Conservation (phyloP, 1,140 invertebrate genomes). For the Heliothis subflexa region DNA sequence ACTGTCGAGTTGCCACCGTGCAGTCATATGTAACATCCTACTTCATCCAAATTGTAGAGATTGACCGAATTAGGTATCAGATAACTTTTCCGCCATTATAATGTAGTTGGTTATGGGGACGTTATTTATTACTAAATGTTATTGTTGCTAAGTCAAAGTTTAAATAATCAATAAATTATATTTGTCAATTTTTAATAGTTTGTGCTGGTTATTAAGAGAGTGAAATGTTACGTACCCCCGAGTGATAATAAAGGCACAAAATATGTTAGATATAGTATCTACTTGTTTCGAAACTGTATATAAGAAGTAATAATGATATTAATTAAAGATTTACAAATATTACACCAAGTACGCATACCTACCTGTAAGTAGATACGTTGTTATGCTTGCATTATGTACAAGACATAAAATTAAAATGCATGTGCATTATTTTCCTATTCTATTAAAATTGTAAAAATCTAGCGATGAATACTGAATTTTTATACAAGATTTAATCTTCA, state of each 20-base stretch:
- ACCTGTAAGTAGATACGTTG: conserved; percentile 52
- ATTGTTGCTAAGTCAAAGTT: conserved; percentile 49
- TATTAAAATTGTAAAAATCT: conserved; percentile 54
- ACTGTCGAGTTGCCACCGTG: conserved; percentile 3
- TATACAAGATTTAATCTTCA: conserved; percentile 72
- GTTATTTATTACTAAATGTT: conserved; percentile 47
- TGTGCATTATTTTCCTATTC: conserved; percentile 65
- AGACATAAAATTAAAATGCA: conserved; percentile 50
- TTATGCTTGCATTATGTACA: conserved; percentile 58
- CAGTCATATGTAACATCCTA: conserved; percentile 29
- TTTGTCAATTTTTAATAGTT: conserved; percentile 52
- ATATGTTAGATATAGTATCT: conserved; percentile 48
- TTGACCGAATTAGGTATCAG: conserved; percentile 46
- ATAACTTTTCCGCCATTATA: conserved; percentile 9
- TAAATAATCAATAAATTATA: conserved; percentile 42
- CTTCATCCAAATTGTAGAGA: conserved; percentile 30
- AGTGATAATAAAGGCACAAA: conserved; percentile 63
- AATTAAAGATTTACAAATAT: conserved; percentile 47
- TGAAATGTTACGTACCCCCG: conserved; percentile 48
- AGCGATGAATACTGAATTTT: conserved; percentile 63
- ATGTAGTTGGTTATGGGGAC: conserved; percentile 24
- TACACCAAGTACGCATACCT: conserved; percentile 44
- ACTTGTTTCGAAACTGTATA: conserved; percentile 55
- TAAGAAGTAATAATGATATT: conserved; percentile 53
- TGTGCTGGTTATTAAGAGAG: conserved; percentile 47